Evolutionary conservation across 2,113 vertebrate genomes (phyloP).

Genomic region (Gorsachius goisagi): DNA sequence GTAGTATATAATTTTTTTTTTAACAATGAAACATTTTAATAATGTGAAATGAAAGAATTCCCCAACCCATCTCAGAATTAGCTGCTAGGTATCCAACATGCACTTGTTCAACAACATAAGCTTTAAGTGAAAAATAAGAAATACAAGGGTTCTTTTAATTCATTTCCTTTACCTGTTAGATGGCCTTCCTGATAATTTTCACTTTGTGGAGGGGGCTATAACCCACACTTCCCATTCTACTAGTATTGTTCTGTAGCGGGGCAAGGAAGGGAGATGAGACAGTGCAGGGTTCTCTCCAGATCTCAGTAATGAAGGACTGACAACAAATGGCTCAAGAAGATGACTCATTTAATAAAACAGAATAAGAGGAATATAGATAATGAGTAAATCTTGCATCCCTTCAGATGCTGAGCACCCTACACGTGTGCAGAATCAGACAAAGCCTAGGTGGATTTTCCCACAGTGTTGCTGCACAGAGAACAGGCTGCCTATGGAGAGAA

Average conservation of each 20-base stretch:
- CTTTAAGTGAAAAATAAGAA: neutral
- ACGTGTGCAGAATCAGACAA: neutral
- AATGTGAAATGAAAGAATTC: neutral
- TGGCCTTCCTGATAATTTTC: neutral
- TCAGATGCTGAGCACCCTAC: neutral
- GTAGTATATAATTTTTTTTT: neutral
- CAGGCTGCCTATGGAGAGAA: neutral
- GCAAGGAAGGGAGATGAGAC: too few species aligned
- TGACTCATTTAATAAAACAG: neutral
- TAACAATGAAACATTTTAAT: neutral
- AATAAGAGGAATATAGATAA: neutral
- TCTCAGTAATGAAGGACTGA: neutral
- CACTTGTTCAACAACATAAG: neutral
- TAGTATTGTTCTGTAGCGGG: neutral
- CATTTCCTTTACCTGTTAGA: neutral
- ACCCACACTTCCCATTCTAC: neutral
- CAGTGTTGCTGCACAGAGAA: too few species aligned
- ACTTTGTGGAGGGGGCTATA: neutral
- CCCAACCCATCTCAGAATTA: neutral
- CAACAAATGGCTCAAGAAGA: neutral
- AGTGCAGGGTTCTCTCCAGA: neutral
- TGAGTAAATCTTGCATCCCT: neutral
- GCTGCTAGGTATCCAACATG: fast-evolving
- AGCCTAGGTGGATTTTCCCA: neutral
- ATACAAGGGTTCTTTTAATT: neutral